Conservation (phyloP, 2,797 vertebrate species). For the Bovichtus variegatus region DNA sequence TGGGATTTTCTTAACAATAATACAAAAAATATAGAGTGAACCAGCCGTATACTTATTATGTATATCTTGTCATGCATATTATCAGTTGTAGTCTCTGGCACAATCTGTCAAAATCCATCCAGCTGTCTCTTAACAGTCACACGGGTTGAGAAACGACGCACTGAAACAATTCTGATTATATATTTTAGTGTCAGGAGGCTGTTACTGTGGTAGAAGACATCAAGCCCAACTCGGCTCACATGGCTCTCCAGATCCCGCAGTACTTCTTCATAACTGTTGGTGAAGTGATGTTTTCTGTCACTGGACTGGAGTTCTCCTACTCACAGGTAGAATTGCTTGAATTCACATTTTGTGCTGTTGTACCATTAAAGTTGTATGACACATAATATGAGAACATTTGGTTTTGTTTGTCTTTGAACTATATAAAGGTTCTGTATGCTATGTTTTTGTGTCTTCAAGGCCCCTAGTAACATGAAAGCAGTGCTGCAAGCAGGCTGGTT, state of each 20-base stretch:
- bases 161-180: conserved; percentile 4
- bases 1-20: neutral
- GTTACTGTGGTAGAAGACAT: conserved; percentile 84
- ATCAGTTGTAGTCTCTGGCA: neutral
- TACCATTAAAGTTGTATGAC: neutral
- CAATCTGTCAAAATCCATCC: neutral
- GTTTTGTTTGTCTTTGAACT: neutral
- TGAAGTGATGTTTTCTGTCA: conserved; percentile 96
- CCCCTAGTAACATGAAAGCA: conserved; percentile 97
- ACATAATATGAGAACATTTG: fast-evolving
- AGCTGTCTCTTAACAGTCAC: neutral
- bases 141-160: neutral
- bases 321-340: conserved; percentile 88
- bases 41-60: neutral
- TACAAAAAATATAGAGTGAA: neutral
- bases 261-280: conserved; percentile 94
- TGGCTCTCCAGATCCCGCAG: conserved; percentile 97
- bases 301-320: conserved; percentile 96
- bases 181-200: conserved; percentile 71
- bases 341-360: neutral
- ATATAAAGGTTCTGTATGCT: neutral
- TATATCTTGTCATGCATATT: neutral
- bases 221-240: conserved; percentile 88
- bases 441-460: conserved; percentile 80
- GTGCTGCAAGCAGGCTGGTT: conserved; percentile 98